A percentile compares a stretch with the other conserved stretches of the same genome.
Conservation (phyloP, 1,140 invertebrate genomes). For the Berghia stephanieae region DNA sequence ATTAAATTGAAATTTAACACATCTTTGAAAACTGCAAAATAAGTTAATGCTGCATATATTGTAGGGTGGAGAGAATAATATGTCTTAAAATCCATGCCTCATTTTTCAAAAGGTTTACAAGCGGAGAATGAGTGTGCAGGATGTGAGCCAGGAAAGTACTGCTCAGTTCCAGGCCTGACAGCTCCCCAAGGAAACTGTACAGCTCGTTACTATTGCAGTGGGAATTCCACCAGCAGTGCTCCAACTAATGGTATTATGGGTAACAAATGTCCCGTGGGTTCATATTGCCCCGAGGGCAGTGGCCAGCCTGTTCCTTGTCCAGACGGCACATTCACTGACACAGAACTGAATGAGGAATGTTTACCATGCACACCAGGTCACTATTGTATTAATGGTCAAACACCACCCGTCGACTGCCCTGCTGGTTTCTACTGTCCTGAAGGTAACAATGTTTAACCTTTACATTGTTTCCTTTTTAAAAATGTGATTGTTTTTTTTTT, state of each 20-base stretch:
- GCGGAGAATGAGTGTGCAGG: conserved; percentile 42
- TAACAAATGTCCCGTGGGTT: conserved; percentile 51
- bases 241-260: conserved; percentile 56
- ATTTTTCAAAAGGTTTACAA: conserved; percentile 41
- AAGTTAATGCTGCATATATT: no score
- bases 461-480: no score
- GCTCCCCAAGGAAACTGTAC: conserved; percentile 56
- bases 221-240: conserved; percentile 44
- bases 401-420: conserved; percentile 48
- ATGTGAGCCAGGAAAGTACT: conserved; percentile 56
- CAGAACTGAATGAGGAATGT: conserved; percentile 43
- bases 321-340: conserved; percentile 54
- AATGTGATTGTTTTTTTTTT: no score
- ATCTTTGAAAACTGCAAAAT: no score
- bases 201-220: conserved; percentile 55
- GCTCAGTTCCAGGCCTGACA: conserved; percentile 46
- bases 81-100: no score
- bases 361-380: conserved; percentile 51
- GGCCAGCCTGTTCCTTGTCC: conserved; percentile 47
- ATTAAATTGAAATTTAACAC: no score
- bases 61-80: no score
- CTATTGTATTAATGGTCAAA: conserved; percentile 54
- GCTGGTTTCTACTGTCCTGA: conserved; percentile 59
- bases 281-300: conserved; percentile 55
- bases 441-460: no score